These are phyloP conservation scores for Botrylloides violaceus DNA, from an alignment of 23 tunicate species.

Conservation along the genomic window DNA sequence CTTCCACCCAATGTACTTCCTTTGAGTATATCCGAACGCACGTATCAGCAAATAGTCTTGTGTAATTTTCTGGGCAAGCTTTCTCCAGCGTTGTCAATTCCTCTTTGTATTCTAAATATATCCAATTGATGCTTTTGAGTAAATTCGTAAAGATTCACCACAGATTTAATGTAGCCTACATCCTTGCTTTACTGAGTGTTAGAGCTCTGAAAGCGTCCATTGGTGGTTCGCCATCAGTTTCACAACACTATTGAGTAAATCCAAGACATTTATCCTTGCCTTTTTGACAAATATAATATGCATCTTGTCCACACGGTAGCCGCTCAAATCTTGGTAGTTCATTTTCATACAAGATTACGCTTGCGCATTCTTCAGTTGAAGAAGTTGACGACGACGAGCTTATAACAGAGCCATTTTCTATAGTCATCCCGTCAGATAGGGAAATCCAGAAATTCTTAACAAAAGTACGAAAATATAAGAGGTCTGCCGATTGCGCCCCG, in stretches of 20 bases:
- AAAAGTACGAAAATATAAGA: too few relatives aligned
- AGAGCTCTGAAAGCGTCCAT: too few relatives aligned
- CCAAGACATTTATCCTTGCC: too few relatives aligned
- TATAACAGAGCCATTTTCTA: not conserved
- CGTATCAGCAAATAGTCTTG: not conserved
- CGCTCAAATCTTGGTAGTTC: not conserved
- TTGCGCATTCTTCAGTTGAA: not conserved
- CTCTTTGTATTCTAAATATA: not conserved
- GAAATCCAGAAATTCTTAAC: too few relatives aligned
- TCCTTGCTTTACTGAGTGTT: too few relatives aligned
- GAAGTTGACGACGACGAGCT: not conserved
- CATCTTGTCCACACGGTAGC: not conserved
- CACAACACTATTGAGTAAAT: too few relatives aligned
- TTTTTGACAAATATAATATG: not conserved
- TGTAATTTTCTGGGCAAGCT: not conserved
- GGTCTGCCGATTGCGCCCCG: too few relatives aligned
- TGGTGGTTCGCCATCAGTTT: too few relatives aligned
- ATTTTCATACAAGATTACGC: not conserved
- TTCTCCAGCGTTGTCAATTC: not conserved
- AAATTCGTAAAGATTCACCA: too few relatives aligned
- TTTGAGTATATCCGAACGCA: not conserved
- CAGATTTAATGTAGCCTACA: too few relatives aligned
- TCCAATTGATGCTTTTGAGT: too few relatives aligned
- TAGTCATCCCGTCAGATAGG: not conserved
- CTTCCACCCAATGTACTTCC: not conserved